Percentiles rank a stretch among this genome's conserved stretches.
These are phyloP conservation scores for Macroglossus sobrinus DNA, from an alignment of 2,113 vertebrate genomes.

Conservation along the genomic window DNA sequence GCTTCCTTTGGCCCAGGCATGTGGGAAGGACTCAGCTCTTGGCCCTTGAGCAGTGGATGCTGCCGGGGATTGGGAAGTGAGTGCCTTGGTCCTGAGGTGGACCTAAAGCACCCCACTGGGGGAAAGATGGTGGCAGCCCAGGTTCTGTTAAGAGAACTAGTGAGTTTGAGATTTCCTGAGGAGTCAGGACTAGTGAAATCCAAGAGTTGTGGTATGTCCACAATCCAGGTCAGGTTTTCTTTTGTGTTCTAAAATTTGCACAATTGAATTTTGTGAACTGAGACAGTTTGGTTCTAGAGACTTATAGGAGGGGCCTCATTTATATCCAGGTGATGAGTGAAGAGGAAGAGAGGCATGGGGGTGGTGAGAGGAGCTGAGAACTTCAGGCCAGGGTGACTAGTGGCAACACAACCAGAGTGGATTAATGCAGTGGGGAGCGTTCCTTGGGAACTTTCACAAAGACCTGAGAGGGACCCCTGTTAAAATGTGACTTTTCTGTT, in stretches of 20 bases:
- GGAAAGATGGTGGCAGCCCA: background rate
- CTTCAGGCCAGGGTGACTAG: background rate
- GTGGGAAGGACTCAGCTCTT: background rate
- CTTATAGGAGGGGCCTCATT: background rate
- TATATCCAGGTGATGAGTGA: background rate
- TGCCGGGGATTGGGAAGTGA: background rate
- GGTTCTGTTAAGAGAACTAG: background rate
- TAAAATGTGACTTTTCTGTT: background rate
- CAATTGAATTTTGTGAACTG: background rate
- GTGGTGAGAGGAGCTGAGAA: background rate
- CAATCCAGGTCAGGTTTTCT: background rate
- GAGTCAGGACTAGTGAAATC: background rate
- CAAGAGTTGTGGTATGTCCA: background rate
- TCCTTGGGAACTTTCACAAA: background rate
- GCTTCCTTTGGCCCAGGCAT: background rate
- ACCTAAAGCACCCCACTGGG: no score
- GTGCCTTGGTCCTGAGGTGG: background rate
- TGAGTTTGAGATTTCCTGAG: background rate
- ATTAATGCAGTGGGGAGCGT: no score
- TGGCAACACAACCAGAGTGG: accelerated
- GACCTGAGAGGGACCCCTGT: background rate
- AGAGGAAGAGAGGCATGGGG: background rate
- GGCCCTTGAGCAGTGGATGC: background rate
- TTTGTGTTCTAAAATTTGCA: background rate
- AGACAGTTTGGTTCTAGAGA: background rate